Evolutionary conservation across 30 jellyfish, hydroid and myxozoan genomes (phyloP).

Genomic region (Hydractinia echinata): DNA sequence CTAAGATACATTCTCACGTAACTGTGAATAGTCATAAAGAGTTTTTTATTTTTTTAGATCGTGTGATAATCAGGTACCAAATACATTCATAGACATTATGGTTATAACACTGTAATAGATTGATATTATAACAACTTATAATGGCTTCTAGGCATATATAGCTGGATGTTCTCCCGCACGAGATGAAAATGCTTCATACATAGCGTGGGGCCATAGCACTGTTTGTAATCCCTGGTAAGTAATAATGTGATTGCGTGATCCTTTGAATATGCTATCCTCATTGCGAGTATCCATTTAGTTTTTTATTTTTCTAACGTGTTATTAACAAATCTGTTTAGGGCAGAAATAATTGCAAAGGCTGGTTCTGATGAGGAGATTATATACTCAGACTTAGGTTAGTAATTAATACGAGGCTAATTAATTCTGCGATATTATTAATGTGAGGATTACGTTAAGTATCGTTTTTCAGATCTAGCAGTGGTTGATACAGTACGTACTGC

Average conservation of each 20-base stretch:
- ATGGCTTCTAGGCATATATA: constrained; percentile 43
- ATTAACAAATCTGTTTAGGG: constrained; percentile 46
- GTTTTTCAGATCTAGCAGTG: neutral
- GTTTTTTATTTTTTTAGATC: neutral
- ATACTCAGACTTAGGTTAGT: constrained; percentile 67
- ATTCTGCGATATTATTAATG: neutral
- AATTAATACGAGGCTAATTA: neutral
- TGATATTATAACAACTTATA: neutral
- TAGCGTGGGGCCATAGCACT: constrained; percentile 79
- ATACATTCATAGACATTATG: no score
- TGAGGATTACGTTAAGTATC: neutral
- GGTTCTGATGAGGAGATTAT: constrained; percentile 59
- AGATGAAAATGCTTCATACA: constrained; percentile 56
- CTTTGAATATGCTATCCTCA: neutral
- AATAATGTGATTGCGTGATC: neutral
- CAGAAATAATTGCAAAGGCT: constrained; percentile 49
- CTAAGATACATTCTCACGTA: no score
- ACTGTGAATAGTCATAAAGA: neutral
- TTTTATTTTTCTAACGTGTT: neutral
- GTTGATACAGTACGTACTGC: constrained; percentile 8
- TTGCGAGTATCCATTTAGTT: neutral
- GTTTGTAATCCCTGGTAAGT: constrained; percentile 79
- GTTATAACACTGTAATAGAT: no score
- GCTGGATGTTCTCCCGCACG: constrained; percentile 81
- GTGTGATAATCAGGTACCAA: constrained; percentile 11